Evolutionary conservation across 2,888 invertebrate species (phyloP).

Genomic region (Timema podura): DNA sequence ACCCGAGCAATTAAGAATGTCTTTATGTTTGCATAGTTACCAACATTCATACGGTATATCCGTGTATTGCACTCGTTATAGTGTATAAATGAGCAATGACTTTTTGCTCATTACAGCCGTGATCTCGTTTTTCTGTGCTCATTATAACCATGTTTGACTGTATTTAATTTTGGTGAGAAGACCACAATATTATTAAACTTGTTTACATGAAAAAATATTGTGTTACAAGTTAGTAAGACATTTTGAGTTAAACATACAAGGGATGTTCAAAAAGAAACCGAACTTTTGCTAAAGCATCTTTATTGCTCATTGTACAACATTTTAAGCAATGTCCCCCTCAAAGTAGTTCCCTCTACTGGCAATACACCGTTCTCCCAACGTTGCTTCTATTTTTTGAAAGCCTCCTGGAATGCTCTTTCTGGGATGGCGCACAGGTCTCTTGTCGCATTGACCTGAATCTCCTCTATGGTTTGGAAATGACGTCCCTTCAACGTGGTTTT

Average conservation of each 20-base stretch:
- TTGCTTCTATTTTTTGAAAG: conserved; percentile 12
- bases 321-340: conserved; percentile 15
- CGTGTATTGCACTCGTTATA: no score
- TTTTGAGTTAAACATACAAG: background rate
- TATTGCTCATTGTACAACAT: conserved; percentile 15
- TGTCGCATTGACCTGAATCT: conserved; percentile 15
- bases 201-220: no score
- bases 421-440: conserved; percentile 8
- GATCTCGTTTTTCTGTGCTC: no score
- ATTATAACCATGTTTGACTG: no score
- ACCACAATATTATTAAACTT: no score
- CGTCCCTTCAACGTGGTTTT: background rate
- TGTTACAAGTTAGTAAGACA: no score
- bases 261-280: background rate
- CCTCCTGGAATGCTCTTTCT: conserved; percentile 19
- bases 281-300: background rate
- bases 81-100: no score
- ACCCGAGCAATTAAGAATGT: no score
- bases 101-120: no score
- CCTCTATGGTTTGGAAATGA: conserved; percentile 12
- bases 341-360: conserved; percentile 11
- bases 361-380: background rate
- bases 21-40: no score
- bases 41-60: no score
- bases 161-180: no score